phyloP scores from a whole-genome alignment of 30 jellyfish, hydroid and myxozoan species.

The Morbakka virulenta region DNA sequence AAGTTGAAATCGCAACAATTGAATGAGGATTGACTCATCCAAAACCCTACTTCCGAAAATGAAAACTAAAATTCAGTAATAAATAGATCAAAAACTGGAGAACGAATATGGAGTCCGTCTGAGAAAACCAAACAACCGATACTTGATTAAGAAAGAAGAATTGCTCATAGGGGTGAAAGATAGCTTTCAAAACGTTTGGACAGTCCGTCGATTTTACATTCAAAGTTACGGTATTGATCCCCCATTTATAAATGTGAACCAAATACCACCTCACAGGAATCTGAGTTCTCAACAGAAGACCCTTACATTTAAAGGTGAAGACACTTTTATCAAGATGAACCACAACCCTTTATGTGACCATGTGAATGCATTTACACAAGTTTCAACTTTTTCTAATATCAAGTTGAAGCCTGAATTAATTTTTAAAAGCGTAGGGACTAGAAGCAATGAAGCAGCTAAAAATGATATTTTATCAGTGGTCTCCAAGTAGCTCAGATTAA shows the following conservation, averaged over 20 bases:
- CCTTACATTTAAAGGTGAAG: slow-evolving; percentile 4
- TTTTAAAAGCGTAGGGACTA: slow-evolving; percentile 53
- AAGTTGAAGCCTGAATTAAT: slow-evolving; percentile 43
- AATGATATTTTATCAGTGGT: slow-evolving; percentile 37
- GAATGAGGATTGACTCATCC: slow-evolving; percentile 24
- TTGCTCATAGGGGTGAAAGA: background rate
- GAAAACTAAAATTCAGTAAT: slow-evolving; percentile 3
- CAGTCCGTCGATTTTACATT: slow-evolving; percentile 20
- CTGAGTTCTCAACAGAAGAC: slow-evolving; percentile 16
- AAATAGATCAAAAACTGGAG: slow-evolving; percentile 16
- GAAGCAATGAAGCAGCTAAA: slow-evolving; percentile 9
- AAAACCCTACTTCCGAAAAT: slow-evolving; percentile 24
- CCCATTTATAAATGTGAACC: slow-evolving; percentile 18
- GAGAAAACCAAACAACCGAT: slow-evolving; percentile 17
- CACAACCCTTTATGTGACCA: slow-evolving; percentile 1
- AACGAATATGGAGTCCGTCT: slow-evolving; percentile 17
- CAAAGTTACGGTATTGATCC: slow-evolving; percentile 41
- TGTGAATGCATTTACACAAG: slow-evolving; percentile 44
- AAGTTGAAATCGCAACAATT: too few species aligned
- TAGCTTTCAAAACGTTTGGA: slow-evolving; percentile 1
- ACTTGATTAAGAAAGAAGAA: slow-evolving; percentile 13
- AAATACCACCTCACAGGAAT: slow-evolving; percentile 13
- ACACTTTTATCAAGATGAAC: background rate
- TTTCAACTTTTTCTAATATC: background rate
- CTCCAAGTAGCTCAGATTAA: slow-evolving; percentile 65